Evolutionary conservation across 2,113 vertebrate species (phyloP).

Genomic region (Sitta europaea): DNA sequence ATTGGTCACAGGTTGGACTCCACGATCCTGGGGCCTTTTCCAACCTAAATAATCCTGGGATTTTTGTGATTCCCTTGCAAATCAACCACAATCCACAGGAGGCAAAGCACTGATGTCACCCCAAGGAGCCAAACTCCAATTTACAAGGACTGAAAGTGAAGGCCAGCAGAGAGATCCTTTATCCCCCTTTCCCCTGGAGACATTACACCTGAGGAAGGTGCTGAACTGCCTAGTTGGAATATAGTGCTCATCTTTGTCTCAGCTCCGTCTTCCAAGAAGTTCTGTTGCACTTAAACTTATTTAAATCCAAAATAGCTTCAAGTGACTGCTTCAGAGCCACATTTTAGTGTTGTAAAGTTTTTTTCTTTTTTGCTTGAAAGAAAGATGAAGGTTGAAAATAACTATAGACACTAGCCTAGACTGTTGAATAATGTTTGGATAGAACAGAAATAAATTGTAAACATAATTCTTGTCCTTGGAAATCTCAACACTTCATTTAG

Average conservation of each 20-base stretch:
- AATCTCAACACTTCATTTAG: not conserved
- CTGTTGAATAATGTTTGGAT: not conserved
- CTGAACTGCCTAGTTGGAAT: not conserved
- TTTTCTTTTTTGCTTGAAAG: not conserved
- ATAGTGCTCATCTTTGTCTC: not conserved
- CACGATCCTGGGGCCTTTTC: not conserved
- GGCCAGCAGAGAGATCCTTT: not conserved
- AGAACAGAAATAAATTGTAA: not conserved
- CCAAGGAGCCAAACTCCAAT: not conserved
- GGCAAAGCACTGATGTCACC: not conserved
- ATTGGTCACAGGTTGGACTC: not conserved
- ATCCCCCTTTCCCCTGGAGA: not conserved
- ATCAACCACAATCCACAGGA: not conserved
- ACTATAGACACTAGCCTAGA: not conserved
- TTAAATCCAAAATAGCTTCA: not conserved
- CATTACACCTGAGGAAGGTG: rapidly evolving
- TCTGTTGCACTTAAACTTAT: not conserved
- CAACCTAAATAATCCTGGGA: not conserved
- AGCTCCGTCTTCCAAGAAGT: not conserved
- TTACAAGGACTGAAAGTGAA: not conserved
- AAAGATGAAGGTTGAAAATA: not conserved
- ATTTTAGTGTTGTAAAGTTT: not conserved
- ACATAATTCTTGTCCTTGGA: not conserved
- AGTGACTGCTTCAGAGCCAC: not conserved
- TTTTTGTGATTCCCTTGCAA: not conserved